Percentiles rank a stretch among this genome's conserved stretches.
phyloP scores from a whole-genome alignment of 2,113 vertebrate species.

The Vanacampus margaritifer region DNA sequence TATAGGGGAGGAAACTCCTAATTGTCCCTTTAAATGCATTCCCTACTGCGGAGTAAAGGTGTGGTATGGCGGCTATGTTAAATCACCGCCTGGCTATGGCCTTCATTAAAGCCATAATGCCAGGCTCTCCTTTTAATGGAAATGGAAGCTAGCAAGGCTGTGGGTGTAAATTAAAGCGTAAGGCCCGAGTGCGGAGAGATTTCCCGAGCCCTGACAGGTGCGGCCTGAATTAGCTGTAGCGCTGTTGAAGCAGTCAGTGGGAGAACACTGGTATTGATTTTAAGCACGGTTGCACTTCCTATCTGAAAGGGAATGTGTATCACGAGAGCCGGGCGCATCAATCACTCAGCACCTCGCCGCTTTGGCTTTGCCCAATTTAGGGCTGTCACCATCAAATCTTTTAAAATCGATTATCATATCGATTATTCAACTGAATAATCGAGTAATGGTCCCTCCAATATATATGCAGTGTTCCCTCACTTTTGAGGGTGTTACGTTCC shows the following conservation, averaged over 20 bases:
- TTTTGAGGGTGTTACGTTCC: no score
- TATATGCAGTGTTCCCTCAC: no score
- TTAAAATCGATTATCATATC: no score
- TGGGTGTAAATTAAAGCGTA: constrained; percentile 74
- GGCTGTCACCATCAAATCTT: no score
- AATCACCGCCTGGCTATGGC: constrained; percentile 71
- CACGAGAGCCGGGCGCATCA: constrained; percentile 71
- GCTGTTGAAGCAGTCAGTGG: constrained; percentile 73
- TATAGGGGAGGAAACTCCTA: constrained; percentile 58
- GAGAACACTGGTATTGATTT: constrained; percentile 76
- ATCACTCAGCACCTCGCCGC: constrained; percentile 65
- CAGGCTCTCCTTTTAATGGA: constrained; percentile 76
- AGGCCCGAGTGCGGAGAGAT: constrained; percentile 67
- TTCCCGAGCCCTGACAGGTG: constrained; percentile 75
- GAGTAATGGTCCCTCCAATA: no score
- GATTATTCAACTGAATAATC: no score
- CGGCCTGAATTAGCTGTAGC: constrained; percentile 76
- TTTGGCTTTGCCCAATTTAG: constrained; percentile 53
- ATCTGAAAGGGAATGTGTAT: constrained; percentile 75
- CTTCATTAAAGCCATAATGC: constrained; percentile 79
- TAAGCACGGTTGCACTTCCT: constrained; percentile 76
- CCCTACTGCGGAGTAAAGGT: constrained; percentile 63
- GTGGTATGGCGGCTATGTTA: constrained; percentile 67
- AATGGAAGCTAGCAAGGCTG: constrained; percentile 70
- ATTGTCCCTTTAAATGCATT: constrained; percentile 70